Evolutionary conservation across 2,113 vertebrate genomes (phyloP).

Genomic region (Excalfactoria chinensis): DNA sequence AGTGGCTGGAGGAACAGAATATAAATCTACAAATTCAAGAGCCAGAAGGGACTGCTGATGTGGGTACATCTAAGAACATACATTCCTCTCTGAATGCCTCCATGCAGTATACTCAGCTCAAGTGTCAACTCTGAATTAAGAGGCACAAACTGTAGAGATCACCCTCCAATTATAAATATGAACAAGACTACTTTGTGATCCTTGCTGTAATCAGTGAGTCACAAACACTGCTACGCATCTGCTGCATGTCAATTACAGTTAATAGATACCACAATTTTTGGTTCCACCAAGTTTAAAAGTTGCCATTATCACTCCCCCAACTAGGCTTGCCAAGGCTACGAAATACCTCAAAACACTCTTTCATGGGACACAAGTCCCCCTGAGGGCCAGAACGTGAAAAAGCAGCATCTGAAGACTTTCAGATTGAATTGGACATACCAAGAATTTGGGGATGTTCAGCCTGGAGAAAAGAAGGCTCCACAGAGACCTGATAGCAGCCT

Average conservation of each 20-base stretch:
- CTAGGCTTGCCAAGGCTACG: background rate
- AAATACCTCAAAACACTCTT: background rate
- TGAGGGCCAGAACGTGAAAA: background rate
- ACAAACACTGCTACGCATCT: background rate
- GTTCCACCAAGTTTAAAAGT: background rate
- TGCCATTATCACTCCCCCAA: background rate
- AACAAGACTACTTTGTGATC: background rate
- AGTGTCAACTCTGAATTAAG: background rate
- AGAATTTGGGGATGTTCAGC: too few species aligned
- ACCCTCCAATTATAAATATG: background rate
- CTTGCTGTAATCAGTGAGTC: background rate
- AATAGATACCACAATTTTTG: background rate
- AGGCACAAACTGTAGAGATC: background rate
- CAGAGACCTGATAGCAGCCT: too few species aligned
- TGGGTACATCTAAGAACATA: background rate
- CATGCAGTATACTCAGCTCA: background rate
- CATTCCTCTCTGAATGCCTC: background rate
- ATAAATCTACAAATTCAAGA: background rate
- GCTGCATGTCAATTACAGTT: background rate
- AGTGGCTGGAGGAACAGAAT: background rate
- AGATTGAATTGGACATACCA: background rate
- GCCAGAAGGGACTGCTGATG: background rate
- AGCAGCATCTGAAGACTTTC: background rate
- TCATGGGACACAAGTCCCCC: background rate
- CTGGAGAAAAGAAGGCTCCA: too few species aligned